Conservation (phyloP, 2,888 invertebrate genomes). For the Lottia gigantea region DNA sequence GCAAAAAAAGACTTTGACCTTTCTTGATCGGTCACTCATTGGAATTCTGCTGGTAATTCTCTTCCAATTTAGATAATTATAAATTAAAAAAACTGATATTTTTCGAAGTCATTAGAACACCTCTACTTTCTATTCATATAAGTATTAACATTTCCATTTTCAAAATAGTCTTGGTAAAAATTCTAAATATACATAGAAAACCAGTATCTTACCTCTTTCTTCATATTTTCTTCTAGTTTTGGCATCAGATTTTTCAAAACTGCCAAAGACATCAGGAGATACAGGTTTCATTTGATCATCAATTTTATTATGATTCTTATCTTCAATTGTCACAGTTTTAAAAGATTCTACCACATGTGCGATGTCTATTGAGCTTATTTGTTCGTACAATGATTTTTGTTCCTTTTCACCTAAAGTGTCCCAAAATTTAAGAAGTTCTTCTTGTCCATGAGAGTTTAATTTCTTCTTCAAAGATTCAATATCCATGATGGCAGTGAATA, state of each 20-base stretch:
- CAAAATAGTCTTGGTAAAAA: too few species aligned
- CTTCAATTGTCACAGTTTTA: constrained; percentile 59
- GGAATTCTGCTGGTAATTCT: too few species aligned
- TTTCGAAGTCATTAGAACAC: too few species aligned
- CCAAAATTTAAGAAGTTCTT: constrained; percentile 86
- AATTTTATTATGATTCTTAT: constrained; percentile 72
- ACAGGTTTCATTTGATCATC: constrained; percentile 88
- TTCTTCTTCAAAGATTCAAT: constrained; percentile 33
- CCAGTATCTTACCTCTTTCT: constrained; percentile 72
- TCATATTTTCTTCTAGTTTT: constrained; percentile 78
- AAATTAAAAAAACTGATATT: too few species aligned
- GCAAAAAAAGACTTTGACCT: too few species aligned
- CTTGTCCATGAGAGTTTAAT: constrained; percentile 77
- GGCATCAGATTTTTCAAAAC: constrained; percentile 76
- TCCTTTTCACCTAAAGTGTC: constrained; percentile 77
- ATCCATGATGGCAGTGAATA: constrained; percentile 34
- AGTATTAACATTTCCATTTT: too few species aligned
- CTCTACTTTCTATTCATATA: too few species aligned
- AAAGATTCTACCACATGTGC: constrained; percentile 79
- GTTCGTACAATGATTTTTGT: constrained; percentile 71
- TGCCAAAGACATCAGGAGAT: constrained; percentile 82
- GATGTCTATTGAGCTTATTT: constrained; percentile 76
- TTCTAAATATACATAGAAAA: neutral
- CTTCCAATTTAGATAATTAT: too few species aligned
- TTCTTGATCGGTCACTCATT: too few species aligned